Evolutionary conservation across 2,113 vertebrate species (phyloP), one percentile per base, ranked within the genome.

Genomic region (Pan paniscus): DNA sequence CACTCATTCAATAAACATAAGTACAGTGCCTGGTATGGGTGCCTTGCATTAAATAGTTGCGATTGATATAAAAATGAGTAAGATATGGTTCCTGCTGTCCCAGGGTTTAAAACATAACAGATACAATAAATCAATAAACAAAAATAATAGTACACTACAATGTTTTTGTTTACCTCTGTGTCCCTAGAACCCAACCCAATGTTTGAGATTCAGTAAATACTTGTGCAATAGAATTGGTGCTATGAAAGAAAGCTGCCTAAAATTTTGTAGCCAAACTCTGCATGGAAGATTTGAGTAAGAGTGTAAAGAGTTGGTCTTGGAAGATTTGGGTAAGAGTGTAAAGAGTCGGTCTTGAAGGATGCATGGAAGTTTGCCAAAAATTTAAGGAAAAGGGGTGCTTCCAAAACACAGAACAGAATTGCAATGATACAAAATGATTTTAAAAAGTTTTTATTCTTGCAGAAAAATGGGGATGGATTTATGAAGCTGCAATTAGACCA

Each of bases 341-440:
- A 96, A 81, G 78, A 85, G 4, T 43, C 43, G 11, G 52, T 94
- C 59, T 89, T 91, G 17, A 93, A 96, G 9, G n/a, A 46, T 55
- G 38, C 35, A 35, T 64, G 22, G n/a, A 64, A 64, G 84, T 72
- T 64, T 72, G 43, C 70, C 23, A 64, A 78, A 57, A 55, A 13
- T 89, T 85, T 86, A 76, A 68, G 32, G 32, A 32, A 80, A 79
- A 81, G 40, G 17, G 0, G 1, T 79, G n/a, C 52, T 85, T 52
- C 16, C 64, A 59, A 82, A 94, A 81, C 25, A 64, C 5, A 48
- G 30, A 93, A 40, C 20, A 92, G 70, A 95, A 82, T 75, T 80
- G 2, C 40, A 91, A 14, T 70, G 52, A n/a, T 50, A 25, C 1
- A 16, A 81, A 80, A 43, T 80, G 80, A 64, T 48, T 38, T 13